A percentile compares a stretch with the other conserved stretches of the same genome.
These are phyloP conservation scores for Malurus cyaneus DNA, from an alignment of 2,113 vertebrate species.

Conservation along the genomic window DNA sequence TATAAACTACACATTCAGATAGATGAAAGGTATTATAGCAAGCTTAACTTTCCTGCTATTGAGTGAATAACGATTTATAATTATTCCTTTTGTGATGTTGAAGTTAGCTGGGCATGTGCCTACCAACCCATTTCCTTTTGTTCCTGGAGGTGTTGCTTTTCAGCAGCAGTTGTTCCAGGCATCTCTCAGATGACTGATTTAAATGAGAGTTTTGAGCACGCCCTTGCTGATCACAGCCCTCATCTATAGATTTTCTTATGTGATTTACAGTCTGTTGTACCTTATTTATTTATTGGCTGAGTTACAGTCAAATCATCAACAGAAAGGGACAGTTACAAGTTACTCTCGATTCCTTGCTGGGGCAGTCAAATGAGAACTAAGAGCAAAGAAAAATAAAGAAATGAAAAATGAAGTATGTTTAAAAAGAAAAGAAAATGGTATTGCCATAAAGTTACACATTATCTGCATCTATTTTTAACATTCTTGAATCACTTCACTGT, in stretches of 20 bases:
- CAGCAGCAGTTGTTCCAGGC: neutral
- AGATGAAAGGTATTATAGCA: conserved; percentile 50
- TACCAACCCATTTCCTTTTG: neutral
- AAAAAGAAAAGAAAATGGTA: neutral
- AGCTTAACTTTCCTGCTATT: conserved; percentile 21
- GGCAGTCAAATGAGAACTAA: neutral
- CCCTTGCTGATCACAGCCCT: neutral
- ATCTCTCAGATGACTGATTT: neutral
- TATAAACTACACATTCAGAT: neutral
- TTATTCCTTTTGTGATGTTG: conserved; percentile 14
- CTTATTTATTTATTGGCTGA: neutral
- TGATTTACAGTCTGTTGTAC: neutral
- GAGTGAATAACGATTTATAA: conserved; percentile 39
- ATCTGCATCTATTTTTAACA: neutral
- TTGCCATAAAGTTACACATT: neutral
- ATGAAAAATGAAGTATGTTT: neutral
- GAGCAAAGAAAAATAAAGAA: neutral
- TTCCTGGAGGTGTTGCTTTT: conserved; percentile 31
- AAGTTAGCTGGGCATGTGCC: conserved; percentile 14
- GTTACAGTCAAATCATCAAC: neutral
- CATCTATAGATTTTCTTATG: neutral
- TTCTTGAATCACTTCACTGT: neutral
- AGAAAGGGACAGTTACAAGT: neutral
- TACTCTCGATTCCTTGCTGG: neutral
- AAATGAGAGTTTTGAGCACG: neutral